Evolutionary conservation across 92 coral and sea anemone genomes (phyloP), one percentile per base, ranked within the genome.

Genomic region (Plumapathes pennacea): DNA sequence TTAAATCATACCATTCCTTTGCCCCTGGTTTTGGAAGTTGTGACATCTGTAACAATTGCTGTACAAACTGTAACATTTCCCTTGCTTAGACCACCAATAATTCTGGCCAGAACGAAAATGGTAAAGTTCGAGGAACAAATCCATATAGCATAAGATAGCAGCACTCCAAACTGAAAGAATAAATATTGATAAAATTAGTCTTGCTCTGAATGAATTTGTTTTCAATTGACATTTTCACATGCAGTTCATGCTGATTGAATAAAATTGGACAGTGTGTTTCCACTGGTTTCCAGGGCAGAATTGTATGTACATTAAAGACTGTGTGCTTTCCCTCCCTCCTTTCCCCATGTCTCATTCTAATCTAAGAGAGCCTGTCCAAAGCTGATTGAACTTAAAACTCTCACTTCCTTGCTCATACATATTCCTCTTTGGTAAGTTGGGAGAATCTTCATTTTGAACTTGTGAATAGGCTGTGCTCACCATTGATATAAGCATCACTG

Each of bases 1-100:
- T n/a, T n/a, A n/a, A n/a, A n/a, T 26, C 95, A 29, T 46, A 88
- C 97, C 97, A 91, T 91, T 79, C 97, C 97, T 40, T 91, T 91
- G 10, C 96, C 95, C 50, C 97, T 80, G 27, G 85, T 92, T 71
- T 75, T 81, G 37, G 50, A 40, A 8, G 92, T 74, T 2, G 97
- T 92, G 27, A 88, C 85, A 61, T 92, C 97, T 46, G 97, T 72
- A 10, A 92, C 83, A 23, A 83, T 81, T 14, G 97, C 97, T 54
- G 96, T 88, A 23, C 89, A 76, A 50, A 92, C 88, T 5, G 97
- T 92, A 0, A 85, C 90, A 52, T 84, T 92, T 14, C 97, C 97
- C 77, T 92, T 92, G 50, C 85, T 78, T 9, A 92, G 74, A 28
- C 97, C 97, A 55, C 97, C 92, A 64, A 92, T 78, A 60, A 92